Percentiles rank a stretch among this genome's conserved stretches.
These are phyloP conservation scores for Periplaneta americana DNA, from an alignment of 1,140 invertebrate genomes.

Conservation along the genomic window DNA sequence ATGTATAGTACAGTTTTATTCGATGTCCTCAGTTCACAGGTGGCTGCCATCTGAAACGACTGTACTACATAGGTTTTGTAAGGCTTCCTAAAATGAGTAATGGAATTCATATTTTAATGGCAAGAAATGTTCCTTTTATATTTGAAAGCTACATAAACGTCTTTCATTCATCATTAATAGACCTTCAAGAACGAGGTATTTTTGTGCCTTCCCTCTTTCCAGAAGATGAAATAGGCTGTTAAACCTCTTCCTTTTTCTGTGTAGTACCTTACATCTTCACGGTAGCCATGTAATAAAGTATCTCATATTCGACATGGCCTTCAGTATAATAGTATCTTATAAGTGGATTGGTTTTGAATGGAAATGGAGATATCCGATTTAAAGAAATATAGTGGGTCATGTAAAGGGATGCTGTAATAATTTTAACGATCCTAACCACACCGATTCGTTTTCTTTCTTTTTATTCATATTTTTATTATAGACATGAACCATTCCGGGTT, in stretches of 20 bases:
- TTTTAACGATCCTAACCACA: not conserved
- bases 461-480: not conserved
- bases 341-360: not conserved
- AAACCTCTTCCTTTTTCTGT: not conserved
- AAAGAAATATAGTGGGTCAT: not conserved
- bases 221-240: not conserved
- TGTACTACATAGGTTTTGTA: not conserved
- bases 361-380: not conserved
- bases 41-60: not conserved
- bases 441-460: not conserved
- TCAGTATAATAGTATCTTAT: not conserved
- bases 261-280: not conserved
- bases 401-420: not conserved
- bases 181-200: not conserved
- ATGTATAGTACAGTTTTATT: no score
- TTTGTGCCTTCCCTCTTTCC: not conserved
- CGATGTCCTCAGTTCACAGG: no score
- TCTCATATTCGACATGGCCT: not conserved
- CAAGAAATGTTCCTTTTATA: not conserved
- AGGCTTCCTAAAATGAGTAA: not conserved
- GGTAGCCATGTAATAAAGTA: not conserved
- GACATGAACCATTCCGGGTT: not conserved
- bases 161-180: not conserved
- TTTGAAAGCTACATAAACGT: not conserved
- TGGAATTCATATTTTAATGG: not conserved